Base-by-base conservation (phyloP, 1,140 invertebrate species). In the Drosophila serrata region DNA sequence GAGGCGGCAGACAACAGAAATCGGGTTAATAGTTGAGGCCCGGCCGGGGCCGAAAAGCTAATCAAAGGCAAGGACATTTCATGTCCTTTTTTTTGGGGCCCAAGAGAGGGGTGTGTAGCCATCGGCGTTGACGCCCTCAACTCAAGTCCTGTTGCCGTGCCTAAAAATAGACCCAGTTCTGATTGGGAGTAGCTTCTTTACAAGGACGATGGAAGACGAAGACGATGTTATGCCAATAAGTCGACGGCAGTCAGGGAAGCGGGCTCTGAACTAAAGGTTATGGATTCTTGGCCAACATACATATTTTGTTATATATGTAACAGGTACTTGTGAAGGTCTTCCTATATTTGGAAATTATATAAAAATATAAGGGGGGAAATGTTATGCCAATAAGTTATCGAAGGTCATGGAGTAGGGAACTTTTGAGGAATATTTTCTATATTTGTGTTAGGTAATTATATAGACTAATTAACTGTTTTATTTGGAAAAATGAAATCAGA, bases 41-140 rank as follows among this genome's bases (percentile, higher is more conserved):
- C 22, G 63, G 55, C 46, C 67, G 27, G 27, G 43, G 65, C 51
- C 33, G 33, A 59, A 59, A 46, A 75, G 79, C 81, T 84, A 81
- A 90, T 90, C 77, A 84, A 84, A 84, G 73, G 43, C 73, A 75
- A 79, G 62, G 58, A 56, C 58, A 75, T 78, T 74, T 63, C 55
- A 22, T 37, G 56, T 64, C 60, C 27, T 63, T 35, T 35, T 69
- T 62, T 7, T 8, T 1, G 29, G 35, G 15, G n/a, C 17, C 1
- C 22, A 2, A 22, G 31, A 59, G 33, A 22, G 15, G 13, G 35
- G 53, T 39, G 64, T 57, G 33, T 48, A 33, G 19, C 49, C 17
- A 35, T 43, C 31, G 33, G 42, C 69, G 61, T 57, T 75, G 67
- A 65, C 63, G 51, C 19, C 48, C 57, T 62, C 35, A 67, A 64